Evolutionary conservation across 2,888 invertebrate species (phyloP).

Genomic region (Pseudoips prasinana): DNA sequence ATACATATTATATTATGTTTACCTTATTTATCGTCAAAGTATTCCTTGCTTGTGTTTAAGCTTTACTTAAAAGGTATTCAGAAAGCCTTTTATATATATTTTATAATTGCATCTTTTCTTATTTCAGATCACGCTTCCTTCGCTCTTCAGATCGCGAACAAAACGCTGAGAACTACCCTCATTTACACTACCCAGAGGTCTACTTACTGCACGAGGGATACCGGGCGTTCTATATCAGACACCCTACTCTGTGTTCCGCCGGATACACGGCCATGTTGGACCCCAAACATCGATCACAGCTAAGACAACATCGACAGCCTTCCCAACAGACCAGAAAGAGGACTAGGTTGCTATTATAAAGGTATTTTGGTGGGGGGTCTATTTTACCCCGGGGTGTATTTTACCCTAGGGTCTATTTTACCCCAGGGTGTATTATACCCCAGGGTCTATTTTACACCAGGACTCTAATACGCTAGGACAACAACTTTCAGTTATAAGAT

Average conservation of each 20-base stretch:
- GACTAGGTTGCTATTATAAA: not conserved
- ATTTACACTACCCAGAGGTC: conserved; percentile 94
- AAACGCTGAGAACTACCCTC: conserved; percentile 92
- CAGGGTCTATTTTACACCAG: no score
- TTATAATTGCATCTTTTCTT: conserved; percentile 1
- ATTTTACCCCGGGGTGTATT: not conserved
- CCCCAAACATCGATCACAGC: conserved; percentile 87
- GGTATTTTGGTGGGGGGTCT: not conserved
- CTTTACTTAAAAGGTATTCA: no score
- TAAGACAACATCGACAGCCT: conserved; percentile 81
- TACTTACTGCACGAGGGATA: conserved; percentile 92
- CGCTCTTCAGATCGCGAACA: conserved; percentile 91
- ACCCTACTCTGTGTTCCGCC: conserved; percentile 84
- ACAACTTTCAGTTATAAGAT: no score
- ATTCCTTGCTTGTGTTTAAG: no score
- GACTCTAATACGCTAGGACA: no score
- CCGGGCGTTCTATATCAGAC: conserved; percentile 85
- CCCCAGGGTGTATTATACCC: no score
- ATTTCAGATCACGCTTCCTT: conserved; percentile 88
- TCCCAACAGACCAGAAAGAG: not conserved
- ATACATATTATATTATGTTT: no score
- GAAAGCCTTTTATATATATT: no score
- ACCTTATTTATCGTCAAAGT: no score
- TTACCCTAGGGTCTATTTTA: no score
- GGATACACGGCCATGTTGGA: conserved; percentile 93